These are phyloP conservation scores for Halocaridina rubra DNA, from an alignment of 2,888 invertebrate species.

Conservation along the genomic window DNA sequence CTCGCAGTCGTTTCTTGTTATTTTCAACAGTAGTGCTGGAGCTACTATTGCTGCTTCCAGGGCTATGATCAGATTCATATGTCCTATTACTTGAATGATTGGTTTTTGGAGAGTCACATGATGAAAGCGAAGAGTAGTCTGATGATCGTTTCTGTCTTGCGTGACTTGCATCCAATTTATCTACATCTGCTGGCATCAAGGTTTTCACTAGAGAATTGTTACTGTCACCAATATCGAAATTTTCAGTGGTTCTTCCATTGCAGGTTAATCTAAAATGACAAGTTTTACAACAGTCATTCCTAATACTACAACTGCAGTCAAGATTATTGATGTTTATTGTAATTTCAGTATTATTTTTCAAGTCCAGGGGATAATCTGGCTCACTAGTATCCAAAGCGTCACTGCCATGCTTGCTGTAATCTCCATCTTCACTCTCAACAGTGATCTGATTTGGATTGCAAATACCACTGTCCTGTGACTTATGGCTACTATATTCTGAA, in stretches of 20 bases:
- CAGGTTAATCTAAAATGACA: neutral
- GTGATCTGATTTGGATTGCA: neutral
- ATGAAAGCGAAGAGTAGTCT: conserved; percentile 39
- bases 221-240: neutral
- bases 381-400: neutral
- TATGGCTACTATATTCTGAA: neutral
- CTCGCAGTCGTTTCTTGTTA: neutral
- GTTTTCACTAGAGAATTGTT: neutral
- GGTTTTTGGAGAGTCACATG: conserved; percentile 26
- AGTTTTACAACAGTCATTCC: neutral
- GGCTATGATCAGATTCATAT: conserved; percentile 33
- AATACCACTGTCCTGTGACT: neutral
- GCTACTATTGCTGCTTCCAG: conserved; percentile 28
- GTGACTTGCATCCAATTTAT: conserved; percentile 15
- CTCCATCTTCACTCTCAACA: neutral
- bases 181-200: neutral
- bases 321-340: too few relatives aligned
- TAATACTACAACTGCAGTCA: neutral
- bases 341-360: neutral
- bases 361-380: neutral
- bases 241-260: neutral
- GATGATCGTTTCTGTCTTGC: conserved; percentile 31
- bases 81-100: conserved; percentile 25
- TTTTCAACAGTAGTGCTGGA: neutral
- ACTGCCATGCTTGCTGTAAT: neutral